Evolutionary conservation across 30 jellyfish, hydroid and myxozoan genomes (phyloP).

Genomic region (Nemopilema nomurai): DNA sequence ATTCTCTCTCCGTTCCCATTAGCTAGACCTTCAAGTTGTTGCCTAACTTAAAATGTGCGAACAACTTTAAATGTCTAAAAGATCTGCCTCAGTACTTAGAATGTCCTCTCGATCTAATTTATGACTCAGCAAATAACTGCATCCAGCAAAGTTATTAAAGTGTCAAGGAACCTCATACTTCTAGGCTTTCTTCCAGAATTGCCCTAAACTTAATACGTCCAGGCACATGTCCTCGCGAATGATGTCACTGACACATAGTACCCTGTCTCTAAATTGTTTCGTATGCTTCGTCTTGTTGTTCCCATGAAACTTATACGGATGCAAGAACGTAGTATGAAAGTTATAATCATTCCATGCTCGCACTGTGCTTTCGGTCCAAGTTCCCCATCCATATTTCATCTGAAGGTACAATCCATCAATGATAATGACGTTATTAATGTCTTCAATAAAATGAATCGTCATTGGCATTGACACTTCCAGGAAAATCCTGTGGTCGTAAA

Average conservation of each 20-base stretch:
- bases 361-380: slow-evolving; percentile 8
- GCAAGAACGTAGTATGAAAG: slow-evolving; percentile 8
- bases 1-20: no score
- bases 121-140: no score
- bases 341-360: slow-evolving; percentile 38
- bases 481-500: slow-evolving; percentile 31
- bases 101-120: no score
- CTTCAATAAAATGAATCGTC: slow-evolving; percentile 17
- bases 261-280: slow-evolving; percentile 25
- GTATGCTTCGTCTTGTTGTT: slow-evolving; percentile 12
- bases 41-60: no score
- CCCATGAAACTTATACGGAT: slow-evolving; percentile 58
- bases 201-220: slow-evolving; percentile 10
- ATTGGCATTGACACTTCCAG: slow-evolving; percentile 50
- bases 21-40: no score
- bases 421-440: not conserved
- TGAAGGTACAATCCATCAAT: slow-evolving; percentile 49
- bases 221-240: slow-evolving; percentile 6
- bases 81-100: no score
- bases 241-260: slow-evolving; percentile 2
- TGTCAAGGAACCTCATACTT: no score
- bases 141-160: no score
- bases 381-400: slow-evolving; percentile 17
- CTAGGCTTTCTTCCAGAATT: not conserved
- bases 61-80: no score